Base-by-base conservation (phyloP, 1,140 invertebrate genomes). In the Sitobion miscanthi region DNA sequence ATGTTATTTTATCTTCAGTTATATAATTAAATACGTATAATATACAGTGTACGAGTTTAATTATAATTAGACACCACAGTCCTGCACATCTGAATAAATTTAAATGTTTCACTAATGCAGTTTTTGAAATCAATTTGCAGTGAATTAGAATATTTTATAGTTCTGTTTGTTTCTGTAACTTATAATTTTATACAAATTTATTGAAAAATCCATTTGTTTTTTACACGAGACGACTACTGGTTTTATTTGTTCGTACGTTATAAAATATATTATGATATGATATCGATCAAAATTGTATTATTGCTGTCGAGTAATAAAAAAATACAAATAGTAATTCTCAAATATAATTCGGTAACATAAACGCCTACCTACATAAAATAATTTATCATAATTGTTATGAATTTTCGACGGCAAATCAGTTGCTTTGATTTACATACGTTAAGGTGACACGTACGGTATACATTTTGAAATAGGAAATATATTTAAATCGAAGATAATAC, bases 341-440 rank as follows among this genome's bases (percentile, higher is more conserved):
- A 85, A 23, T 45, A 85, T 25, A 45, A 45, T 45, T 85, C 35
- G 82, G 82, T 42, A 85, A 42, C 20, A 77, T 35, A 21, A 82
- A 38, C 35, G 20, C 23, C 45, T 85, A 85, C 23, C 45, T 85
- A 85, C 21, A 85, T 45, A 85, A 85, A 85, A 85, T 69, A 69
- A n/a, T 69, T 69, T 69, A 69, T 69, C 30, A n/a, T 69, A 69
- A n/a, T n/a, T 17, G 8, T 42, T 85, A 85, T 42, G 82, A 11
- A 42, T 42, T 42, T 45, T 7, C 35, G 20, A 83, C 25, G 20
- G 3, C 35, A 83, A 83, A 83, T 42, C 82, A 21, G 38, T 83
- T 23, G 35, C 25, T 85, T 85, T 85, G 25, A 85, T 85, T 85
- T 42, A 42, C 82, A 85, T 85, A 85, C 82, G 82, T 85, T 42